Evolutionary conservation across 2,888 invertebrate genomes (phyloP).

Genomic region (Physocephala rufipes): DNA sequence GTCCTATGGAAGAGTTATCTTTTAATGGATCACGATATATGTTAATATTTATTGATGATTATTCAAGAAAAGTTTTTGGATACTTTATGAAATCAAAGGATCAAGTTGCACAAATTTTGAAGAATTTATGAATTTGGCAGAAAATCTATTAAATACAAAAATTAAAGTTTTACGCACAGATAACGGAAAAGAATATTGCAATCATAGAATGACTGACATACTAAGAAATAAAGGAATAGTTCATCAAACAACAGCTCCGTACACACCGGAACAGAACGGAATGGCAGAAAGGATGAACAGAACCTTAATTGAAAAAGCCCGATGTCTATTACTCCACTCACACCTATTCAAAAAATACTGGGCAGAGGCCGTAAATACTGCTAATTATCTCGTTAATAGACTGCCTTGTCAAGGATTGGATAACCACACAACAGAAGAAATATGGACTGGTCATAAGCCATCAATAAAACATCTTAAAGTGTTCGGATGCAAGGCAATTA

Average conservation of each 20-base stretch:
- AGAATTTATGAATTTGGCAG: neutral
- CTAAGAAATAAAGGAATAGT: constrained; percentile 36
- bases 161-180: constrained; percentile 40
- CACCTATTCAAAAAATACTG: constrained; percentile 29
- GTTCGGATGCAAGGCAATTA: constrained; percentile 21
- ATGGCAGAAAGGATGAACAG: constrained; percentile 37
- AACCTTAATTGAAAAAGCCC: constrained; percentile 37
- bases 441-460: neutral
- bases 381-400: constrained; percentile 36
- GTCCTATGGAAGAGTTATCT: constrained; percentile 27
- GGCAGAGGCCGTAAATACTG: constrained; percentile 39
- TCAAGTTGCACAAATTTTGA: constrained; percentile 6
- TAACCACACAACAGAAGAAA: neutral
- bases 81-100: constrained; percentile 1
- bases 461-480: neutral
- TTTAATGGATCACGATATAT: constrained; percentile 27
- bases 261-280: constrained; percentile 36
- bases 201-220: constrained; percentile 37
- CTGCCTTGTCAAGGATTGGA: constrained; percentile 28
- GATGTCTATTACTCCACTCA: constrained; percentile 34
- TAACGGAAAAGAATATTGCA: constrained; percentile 41
- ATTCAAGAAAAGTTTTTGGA: neutral
- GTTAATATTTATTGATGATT: constrained; percentile 12
- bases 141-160: constrained; percentile 16
- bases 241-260: constrained; percentile 38